Evolutionary conservation across 64 coral and sea anemone genomes (phyloP).

Genomic region (Dendrophyllia cribrosa): DNA sequence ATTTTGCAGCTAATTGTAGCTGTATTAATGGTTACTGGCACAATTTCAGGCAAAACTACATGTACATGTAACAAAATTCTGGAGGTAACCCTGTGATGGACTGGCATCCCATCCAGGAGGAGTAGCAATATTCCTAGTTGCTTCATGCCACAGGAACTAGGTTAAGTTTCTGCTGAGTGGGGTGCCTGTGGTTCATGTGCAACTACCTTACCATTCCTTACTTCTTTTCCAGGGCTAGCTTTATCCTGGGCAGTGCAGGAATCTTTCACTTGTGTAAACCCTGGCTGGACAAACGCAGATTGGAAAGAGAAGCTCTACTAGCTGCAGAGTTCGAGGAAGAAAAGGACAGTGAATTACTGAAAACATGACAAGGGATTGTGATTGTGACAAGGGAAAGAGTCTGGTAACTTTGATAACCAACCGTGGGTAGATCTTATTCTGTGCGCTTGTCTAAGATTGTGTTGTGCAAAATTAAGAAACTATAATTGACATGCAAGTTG

Average conservation of each 20-base stretch:
- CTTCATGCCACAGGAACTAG: too few species aligned
- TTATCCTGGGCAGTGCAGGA: slow-evolving; percentile 61
- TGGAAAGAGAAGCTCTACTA: slow-evolving; percentile 68
- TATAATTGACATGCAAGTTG: not conserved
- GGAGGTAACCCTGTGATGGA: too few species aligned
- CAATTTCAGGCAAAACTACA: too few species aligned
- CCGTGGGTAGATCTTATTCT: slow-evolving; percentile 11
- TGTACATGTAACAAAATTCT: too few species aligned
- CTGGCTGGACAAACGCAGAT: slow-evolving; percentile 84
- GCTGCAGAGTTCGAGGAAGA: slow-evolving; percentile 3
- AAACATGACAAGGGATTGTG: not conserved
- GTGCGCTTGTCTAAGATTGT: not conserved
- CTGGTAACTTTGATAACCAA: not conserved
- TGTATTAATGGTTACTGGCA: too few species aligned
- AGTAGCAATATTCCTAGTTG: too few species aligned
- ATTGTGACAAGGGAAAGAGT: not conserved
- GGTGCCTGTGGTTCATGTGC: too few species aligned
- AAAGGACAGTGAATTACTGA: slow-evolving; percentile 15
- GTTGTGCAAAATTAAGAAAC: not conserved
- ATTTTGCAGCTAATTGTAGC: too few species aligned
- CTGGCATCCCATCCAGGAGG: too few species aligned
- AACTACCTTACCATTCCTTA: too few species aligned
- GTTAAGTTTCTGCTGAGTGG: too few species aligned
- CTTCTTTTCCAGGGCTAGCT: not conserved
- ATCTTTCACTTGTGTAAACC: slow-evolving; percentile 88